Evolutionary conservation across 2,888 invertebrate genomes (phyloP).

Genomic region (Aricia artaxerxes): DNA sequence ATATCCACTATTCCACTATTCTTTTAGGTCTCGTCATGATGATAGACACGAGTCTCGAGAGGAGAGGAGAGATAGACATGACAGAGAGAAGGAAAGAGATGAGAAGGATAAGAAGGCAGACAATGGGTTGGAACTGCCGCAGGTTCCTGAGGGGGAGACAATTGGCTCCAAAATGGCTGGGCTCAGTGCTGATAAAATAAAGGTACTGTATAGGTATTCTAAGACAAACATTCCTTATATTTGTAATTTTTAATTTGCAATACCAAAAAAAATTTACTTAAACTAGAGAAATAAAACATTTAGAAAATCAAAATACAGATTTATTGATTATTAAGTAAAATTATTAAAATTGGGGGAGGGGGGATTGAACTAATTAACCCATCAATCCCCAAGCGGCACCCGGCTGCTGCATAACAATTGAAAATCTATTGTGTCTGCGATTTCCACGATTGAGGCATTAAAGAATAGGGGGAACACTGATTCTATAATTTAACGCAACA

Average conservation of each 20-base stretch:
- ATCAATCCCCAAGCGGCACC: too few relatives aligned
- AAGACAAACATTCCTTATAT: too few relatives aligned
- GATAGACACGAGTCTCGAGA: constrained; percentile 43
- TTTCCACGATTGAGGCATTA: too few relatives aligned
- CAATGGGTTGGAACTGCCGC: constrained; percentile 55
- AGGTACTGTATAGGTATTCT: constrained; percentile 50
- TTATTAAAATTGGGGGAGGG: background rate
- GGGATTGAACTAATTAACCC: background rate
- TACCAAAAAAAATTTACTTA: too few relatives aligned
- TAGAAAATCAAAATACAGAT: background rate
- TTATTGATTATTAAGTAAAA: background rate
- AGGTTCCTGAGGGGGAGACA: constrained; percentile 53
- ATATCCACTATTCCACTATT: background rate
- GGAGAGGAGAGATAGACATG: constrained; percentile 44
- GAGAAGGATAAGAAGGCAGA: constrained; percentile 53
- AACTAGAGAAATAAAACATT: background rate
- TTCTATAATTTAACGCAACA: too few relatives aligned
- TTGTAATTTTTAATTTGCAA: too few relatives aligned
- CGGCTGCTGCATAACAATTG: too few relatives aligned
- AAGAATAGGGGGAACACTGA: background rate
- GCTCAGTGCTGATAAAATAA: constrained; percentile 73
- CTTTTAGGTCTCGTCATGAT: constrained; percentile 45
- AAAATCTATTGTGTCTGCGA: too few relatives aligned
- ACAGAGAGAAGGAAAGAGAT: constrained; percentile 42
- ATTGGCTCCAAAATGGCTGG: constrained; percentile 69